Base-by-base conservation (phyloP, 2,113 vertebrate species). In the Ammodytes marinus region DNA sequence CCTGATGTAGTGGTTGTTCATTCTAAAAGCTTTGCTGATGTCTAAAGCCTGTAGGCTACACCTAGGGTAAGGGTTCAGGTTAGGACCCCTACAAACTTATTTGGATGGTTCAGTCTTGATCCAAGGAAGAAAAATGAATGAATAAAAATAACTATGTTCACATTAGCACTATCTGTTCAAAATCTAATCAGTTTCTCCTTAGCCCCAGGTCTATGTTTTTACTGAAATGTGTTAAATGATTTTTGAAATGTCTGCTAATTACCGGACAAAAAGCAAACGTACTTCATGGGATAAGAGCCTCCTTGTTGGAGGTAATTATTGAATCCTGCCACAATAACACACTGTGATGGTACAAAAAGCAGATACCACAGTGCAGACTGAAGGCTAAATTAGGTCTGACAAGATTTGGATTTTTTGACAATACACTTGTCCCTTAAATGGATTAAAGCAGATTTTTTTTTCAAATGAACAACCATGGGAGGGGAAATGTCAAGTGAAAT, bases 401-500 rank as follows among this genome's bases (percentile, higher is more conserved):
- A 75, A 70, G 53, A 87, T 6, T 4, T 13, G 17, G 1, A 69
- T 43, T 65, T 53, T 58, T 46, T 64, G 45, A 66, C 19, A 46
- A 74, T 17, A 61, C 55, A 37, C 17, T 55, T 66, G 58, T 58
- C 74, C 15, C 59, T 11, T 59, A 40, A 79, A 15, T 50, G 42
- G 53, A 75, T 71, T 66, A 43, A 64, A 84, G 14, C 17, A 10
- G 9, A 13, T 40, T 57, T 82, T 27, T 27, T 27, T 27, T 52
- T 19, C 55, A 59, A 52, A 69, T 43, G 6, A 39, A 50, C 42
- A 72, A 69, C 45, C 17, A 46, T 69, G n/a, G 50, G 61, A 4
- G n/a, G 50, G 61, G 3, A 67, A 79, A 76, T 74, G 82, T 75
- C 66, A 66, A 77, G 46, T 55, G 69, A 19, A 80, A 57, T 85